phyloP scores from a whole-genome alignment of 2,888 invertebrate genomes.

The Oscheius sp. region DNA sequence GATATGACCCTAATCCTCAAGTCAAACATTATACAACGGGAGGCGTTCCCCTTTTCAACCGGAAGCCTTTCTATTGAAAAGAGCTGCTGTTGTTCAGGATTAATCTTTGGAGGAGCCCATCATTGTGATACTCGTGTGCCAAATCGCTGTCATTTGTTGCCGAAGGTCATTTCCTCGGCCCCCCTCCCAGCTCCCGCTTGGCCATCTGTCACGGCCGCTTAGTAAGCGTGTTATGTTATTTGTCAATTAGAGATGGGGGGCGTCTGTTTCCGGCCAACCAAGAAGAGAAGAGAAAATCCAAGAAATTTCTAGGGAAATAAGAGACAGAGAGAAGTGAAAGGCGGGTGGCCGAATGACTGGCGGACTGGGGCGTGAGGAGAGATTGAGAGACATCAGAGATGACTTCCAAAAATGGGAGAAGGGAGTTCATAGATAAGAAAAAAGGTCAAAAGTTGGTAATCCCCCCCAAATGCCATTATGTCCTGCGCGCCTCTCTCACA shows the following conservation, averaged over 20 bases:
- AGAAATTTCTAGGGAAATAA: slow-evolving; percentile 32
- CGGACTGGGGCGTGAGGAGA: slow-evolving; percentile 5
- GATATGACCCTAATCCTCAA: too few species aligned
- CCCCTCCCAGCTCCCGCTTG: background rate
- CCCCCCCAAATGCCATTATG: background rate
- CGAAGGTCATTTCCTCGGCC: too few species aligned
- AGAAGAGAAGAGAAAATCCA: slow-evolving; percentile 39
- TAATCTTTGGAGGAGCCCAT: background rate
- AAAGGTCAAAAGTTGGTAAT: background rate
- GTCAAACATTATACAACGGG: too few species aligned
- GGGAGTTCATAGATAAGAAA: background rate
- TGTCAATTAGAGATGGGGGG: slow-evolving; percentile 21
- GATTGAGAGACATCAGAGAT: slow-evolving; percentile 19
- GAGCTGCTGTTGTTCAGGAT: background rate
- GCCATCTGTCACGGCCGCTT: slow-evolving; percentile 30
- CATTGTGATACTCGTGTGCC: slow-evolving; percentile 15
- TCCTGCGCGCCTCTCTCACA: background rate
- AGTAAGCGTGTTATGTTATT: slow-evolving; percentile 29
- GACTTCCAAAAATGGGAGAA: slow-evolving; percentile 4
- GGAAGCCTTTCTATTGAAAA: background rate
- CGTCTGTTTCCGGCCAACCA: slow-evolving; percentile 13
- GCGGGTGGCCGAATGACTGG: slow-evolving; percentile 12
- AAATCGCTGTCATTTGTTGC: too few species aligned
- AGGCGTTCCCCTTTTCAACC: background rate
- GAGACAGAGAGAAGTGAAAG: slow-evolving; percentile 33